Percentiles rank a stretch among this genome's conserved stretches.
phyloP scores from a whole-genome alignment of 2,113 vertebrate species.

The Eulacestoma nigropectus region DNA sequence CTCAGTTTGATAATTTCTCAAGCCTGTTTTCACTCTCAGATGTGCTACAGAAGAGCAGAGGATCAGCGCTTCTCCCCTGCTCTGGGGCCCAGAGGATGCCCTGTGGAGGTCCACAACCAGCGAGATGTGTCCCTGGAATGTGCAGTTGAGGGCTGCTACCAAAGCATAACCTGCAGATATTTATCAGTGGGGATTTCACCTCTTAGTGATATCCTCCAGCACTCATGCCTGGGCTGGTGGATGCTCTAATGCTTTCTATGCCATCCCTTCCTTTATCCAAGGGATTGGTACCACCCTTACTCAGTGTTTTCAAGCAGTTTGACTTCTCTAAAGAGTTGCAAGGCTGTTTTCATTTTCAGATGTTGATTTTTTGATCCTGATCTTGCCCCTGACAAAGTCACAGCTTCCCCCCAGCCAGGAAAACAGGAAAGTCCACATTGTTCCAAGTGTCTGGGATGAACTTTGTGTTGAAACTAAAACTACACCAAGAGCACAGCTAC shows the following conservation, averaged over 20 bases:
- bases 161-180: background rate
- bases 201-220: background rate
- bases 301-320: background rate
- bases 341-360: background rate
- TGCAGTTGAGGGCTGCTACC: background rate
- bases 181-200: background rate
- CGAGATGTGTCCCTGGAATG: background rate
- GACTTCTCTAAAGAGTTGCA: background rate
- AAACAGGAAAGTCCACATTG: background rate
- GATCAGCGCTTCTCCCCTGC: accelerated
- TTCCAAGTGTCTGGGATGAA: background rate
- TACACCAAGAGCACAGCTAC: background rate
- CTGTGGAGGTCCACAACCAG: background rate
- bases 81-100: background rate
- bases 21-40: background rate
- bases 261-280: background rate
- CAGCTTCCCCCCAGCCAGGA: background rate
- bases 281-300: background rate
- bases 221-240: background rate
- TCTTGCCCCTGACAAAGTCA: background rate
- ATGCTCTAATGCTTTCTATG: background rate
- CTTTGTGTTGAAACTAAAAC: background rate
- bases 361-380: background rate
- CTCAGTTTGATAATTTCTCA: background rate
- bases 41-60: background rate